Evolutionary conservation across 1,140 invertebrate genomes (phyloP), one percentile per base, ranked within the genome.

Genomic region (Drosophila tani): DNA sequence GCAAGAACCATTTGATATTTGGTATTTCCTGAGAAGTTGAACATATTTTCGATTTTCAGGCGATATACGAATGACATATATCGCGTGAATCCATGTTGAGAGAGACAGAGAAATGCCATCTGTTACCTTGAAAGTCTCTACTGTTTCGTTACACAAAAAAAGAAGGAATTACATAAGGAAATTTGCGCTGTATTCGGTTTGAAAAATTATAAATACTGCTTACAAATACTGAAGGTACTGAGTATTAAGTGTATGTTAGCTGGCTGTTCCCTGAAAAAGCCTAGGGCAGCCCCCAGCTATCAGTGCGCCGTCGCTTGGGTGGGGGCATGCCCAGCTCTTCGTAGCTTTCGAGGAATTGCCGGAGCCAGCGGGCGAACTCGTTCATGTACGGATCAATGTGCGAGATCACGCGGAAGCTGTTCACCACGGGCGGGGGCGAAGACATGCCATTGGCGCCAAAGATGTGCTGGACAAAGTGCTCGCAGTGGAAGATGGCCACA

Each of bases 401-500:
- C 0, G 77, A 74, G 6, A 92, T 79, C 19, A 75, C 69, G 9
- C 59, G 69, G 7, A 82, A 74, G 5, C 27, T 65, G 40, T 40
- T 50, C 14, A 82, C 76, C 8, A 41, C 43, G 2, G 91, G 91
- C 6, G 91, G 90, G 4, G 90, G 27, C 19, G 17, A 14, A 0
- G 35, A 11, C 27, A 35, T 50, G 0, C 68, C 70, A 7, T 64
- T 67, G 3, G 43, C 38, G 0, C 91, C 91, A 49, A 79, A 92
- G 5, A 91, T 65, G n/a, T 53, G 53, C 11, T 75, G 65, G 19
- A 87, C 76, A 50, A 88, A 87, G n/a, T 83, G 51, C 47, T 92
- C 91, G 24, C 83, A 82, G 32, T 92, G 77, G n/a, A 83, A 90
- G 43, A 91, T 84, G 29, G 87, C 79, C 21, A 80, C 66, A 32